Base-by-base conservation (phyloP, 2,113 vertebrate species). In the Cettia cetti region DNA sequence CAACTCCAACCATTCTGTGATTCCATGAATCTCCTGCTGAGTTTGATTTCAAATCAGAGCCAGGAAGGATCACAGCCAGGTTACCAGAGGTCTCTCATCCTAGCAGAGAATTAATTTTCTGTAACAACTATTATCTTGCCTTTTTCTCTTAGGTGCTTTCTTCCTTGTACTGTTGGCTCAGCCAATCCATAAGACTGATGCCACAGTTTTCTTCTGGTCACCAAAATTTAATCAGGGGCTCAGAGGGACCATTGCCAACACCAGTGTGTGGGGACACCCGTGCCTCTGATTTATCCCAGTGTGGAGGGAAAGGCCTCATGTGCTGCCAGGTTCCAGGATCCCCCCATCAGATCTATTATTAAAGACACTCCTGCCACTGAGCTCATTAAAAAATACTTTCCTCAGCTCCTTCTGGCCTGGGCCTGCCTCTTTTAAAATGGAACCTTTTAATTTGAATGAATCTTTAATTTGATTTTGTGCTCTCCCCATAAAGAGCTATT, bases 381-480 rank as follows among this genome's bases (percentile, higher is more conserved):
- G 86, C 95, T 87, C 93, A 53, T 86, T 95, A 96, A 92, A 95
- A 82, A 93, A 88, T 70, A 64, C 13, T 37, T 95, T 94, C 93
- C 95, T 83, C 91, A 53, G 93, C 92, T 93, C 87, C 94, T 95
- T 84, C 92, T 45, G 7, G 31, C 80, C 92, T 77, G 81, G 96
- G 90, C 92, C 91, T 82, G 87, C 90, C 92, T 93, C 95, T 88
- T 95, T 92, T 40, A 61, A 97, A 97, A 88, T 56, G 7, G 95
- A 95, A 92, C 80, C 93, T 97, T 98, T 98, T 98, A 97, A 98
- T 98, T 97, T 95, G 89, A 95, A 97, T 97, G 93, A 97, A 97
- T 97, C 97, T 97, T 97, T 97, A 96, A 97, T 97, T 97, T 44
- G 15, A 92, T 95, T 92, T 61, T 22, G 2, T 54, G 82, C 95